phyloP scores from a whole-genome alignment of 2,888 invertebrate genomes.

The Philonicus albiceps region DNA sequence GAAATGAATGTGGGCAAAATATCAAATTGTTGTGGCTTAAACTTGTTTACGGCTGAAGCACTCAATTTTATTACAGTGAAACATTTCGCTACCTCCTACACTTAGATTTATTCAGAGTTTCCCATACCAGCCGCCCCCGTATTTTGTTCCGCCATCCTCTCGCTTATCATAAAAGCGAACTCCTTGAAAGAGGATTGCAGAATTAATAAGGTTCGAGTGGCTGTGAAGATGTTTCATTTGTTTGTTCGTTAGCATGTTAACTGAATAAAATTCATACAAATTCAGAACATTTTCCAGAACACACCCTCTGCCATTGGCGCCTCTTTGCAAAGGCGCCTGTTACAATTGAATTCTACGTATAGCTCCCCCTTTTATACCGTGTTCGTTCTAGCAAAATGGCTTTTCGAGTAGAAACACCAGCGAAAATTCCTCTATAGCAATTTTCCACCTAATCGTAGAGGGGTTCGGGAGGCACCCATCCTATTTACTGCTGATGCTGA shows the following conservation, averaged over 20 bases:
- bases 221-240: slow-evolving; percentile 35
- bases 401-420: background rate
- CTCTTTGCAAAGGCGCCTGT: background rate
- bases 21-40: background rate
- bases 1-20: slow-evolving; percentile 5
- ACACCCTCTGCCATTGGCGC: background rate
- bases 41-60: background rate
- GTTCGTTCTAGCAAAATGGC: background rate
- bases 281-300: background rate
- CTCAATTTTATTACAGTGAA: slow-evolving; percentile 8
- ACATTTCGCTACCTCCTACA: background rate
- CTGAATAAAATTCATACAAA: slow-evolving; percentile 32
- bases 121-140: background rate
- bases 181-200: slow-evolving; percentile 28
- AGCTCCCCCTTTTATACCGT: background rate
- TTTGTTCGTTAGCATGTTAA: slow-evolving; percentile 39
- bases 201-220: slow-evolving; percentile 24
- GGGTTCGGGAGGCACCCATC: background rate
- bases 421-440: background rate
- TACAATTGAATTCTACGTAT: background rate
- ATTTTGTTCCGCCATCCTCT: background rate
- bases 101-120: background rate
- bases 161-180: slow-evolving; percentile 20
- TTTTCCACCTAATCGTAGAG: background rate
- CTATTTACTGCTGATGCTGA: background rate